Percentiles rank a stretch among this genome's conserved stretches.
Conservation (phyloP, 2,113 vertebrate species). For the Harpagus bidentatus region DNA sequence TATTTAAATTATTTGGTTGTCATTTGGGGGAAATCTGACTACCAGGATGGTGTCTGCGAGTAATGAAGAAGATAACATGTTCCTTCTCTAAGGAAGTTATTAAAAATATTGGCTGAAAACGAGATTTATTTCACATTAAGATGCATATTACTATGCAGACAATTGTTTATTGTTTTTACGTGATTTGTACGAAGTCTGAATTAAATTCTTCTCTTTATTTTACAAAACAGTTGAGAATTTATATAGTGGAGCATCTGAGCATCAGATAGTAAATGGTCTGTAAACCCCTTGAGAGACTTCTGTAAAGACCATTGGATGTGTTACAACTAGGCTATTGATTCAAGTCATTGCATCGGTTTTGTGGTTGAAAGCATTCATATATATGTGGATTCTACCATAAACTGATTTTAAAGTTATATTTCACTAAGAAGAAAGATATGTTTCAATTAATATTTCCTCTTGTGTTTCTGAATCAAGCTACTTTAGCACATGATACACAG, state of each 20-base stretch:
- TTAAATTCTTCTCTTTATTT: not conserved
- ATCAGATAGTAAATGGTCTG: not conserved
- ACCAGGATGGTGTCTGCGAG: not conserved
- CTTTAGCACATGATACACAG: rapidly evolving
- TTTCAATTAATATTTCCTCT: not conserved
- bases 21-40: not conserved
- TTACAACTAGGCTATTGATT: not conserved
- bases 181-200: not conserved
- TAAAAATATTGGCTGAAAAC: not conserved
- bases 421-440: not conserved
- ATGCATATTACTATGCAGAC: not conserved
- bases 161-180: not conserved
- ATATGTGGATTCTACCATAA: rapidly evolving
- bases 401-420: not conserved
- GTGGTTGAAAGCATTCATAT: not conserved
- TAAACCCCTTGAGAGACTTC: not conserved
- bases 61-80: not conserved
- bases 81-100: not conserved
- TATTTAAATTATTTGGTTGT: not conserved
- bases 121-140: not conserved
- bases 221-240: not conserved
- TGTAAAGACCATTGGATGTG: not conserved
- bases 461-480: not conserved
- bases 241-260: not conserved
- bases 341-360: not conserved